These are phyloP conservation scores for Isichthys henryi DNA, from an alignment of 2,113 vertebrate species.

Conservation along the genomic window DNA sequence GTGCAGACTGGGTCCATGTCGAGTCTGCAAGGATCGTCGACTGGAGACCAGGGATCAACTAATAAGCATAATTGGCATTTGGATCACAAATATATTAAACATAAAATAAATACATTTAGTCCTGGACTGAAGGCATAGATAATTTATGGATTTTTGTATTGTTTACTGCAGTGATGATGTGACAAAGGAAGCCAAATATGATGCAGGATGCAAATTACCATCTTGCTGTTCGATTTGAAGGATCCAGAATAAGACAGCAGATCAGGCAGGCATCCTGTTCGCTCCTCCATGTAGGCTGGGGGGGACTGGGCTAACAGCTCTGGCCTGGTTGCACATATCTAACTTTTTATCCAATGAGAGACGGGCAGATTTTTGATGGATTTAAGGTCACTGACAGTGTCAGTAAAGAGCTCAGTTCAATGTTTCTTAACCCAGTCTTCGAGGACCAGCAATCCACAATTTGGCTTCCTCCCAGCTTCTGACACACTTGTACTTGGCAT, in stretches of 20 bases:
- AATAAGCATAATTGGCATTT: not conserved
- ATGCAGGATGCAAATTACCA: not conserved
- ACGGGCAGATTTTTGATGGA: not conserved
- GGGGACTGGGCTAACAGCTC: not conserved
- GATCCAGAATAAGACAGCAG: not conserved
- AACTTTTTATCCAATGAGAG: not conserved
- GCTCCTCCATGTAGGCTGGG: not conserved
- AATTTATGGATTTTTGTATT: not conserved
- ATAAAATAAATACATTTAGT: not conserved
- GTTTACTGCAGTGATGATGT: not conserved
- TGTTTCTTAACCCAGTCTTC: not conserved
- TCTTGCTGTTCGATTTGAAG: not conserved
- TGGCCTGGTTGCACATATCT: not conserved
- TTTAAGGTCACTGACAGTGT: not conserved
- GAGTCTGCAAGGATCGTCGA: not conserved
- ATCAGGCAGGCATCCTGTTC: not conserved
- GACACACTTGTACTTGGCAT: not conserved
- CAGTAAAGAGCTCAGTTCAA: slow-evolving; percentile 1
- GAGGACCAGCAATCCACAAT: not conserved
- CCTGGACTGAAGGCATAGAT: not conserved
- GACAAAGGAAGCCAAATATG: not conserved
- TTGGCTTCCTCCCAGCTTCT: not conserved
- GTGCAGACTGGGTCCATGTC: not conserved
- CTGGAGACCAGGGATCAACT: not conserved
- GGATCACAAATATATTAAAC: slow-evolving; percentile 1